Conservation (phyloP, 2,888 invertebrate genomes). For the Quadriops clusia region DNA sequence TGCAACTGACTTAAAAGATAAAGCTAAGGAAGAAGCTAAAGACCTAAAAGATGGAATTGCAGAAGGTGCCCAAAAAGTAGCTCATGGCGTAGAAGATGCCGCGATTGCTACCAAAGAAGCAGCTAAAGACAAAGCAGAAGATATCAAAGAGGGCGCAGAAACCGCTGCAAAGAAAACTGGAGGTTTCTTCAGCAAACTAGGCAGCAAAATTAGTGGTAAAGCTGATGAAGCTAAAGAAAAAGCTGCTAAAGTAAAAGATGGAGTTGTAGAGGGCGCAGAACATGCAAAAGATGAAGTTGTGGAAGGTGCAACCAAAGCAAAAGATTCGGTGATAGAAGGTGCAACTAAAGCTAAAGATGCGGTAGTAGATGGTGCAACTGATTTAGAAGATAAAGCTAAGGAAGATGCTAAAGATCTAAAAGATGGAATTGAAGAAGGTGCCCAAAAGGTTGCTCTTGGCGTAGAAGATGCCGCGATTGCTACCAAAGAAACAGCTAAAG, state of each 20-base stretch:
- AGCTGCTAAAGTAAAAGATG: slow-evolving; percentile 6
- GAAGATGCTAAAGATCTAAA: slow-evolving; percentile 6
- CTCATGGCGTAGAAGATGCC: too few species aligned
- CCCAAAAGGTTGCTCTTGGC: neutral
- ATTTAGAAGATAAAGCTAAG: slow-evolving; percentile 7
- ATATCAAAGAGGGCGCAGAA: slow-evolving; percentile 9
- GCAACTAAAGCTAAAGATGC: slow-evolving; percentile 10
- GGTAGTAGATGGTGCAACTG: slow-evolving; percentile 11
- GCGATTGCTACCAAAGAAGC: too few species aligned
- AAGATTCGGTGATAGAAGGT: neutral
- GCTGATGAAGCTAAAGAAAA: slow-evolving; percentile 10
- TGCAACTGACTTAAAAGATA: too few species aligned
- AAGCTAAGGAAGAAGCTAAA: too few species aligned
- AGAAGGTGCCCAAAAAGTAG: too few species aligned
- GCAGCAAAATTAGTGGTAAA: slow-evolving; percentile 11
- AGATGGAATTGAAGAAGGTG: slow-evolving; percentile 1
- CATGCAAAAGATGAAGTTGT: slow-evolving; percentile 4
- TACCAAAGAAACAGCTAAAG: slow-evolving; percentile 1
- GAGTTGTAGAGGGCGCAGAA: neutral
- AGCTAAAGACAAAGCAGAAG: slow-evolving; percentile 8
- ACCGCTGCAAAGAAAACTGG: slow-evolving; percentile 25
- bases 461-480: too few species aligned
- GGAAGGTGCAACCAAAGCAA: slow-evolving; percentile 8
- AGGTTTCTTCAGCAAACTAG: slow-evolving; percentile 20
- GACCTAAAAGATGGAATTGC: too few species aligned